These are phyloP conservation scores for Melanotaenia parkinsoni DNA, from an alignment of 2,797 vertebrate species.

Conservation along the genomic window DNA sequence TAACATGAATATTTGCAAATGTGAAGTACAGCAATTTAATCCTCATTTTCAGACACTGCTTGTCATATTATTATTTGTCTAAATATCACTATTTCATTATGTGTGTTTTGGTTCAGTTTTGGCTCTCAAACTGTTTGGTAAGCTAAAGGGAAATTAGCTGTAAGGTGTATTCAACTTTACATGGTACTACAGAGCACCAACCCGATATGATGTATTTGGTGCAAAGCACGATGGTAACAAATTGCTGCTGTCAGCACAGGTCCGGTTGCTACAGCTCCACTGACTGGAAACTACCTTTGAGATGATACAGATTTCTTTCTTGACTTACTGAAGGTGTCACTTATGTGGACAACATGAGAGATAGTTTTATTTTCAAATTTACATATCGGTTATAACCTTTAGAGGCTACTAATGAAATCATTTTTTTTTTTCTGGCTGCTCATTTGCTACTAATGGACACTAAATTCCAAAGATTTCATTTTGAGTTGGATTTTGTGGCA, in stretches of 20 bases:
- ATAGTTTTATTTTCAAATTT: not conserved
- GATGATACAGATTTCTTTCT: not conserved
- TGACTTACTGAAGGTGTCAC: not conserved
- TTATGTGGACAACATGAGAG: not conserved
- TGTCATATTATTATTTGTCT: not conserved
- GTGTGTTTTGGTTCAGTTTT: not conserved
- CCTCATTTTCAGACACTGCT: not conserved
- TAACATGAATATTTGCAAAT: not conserved
- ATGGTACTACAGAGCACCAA: not conserved
- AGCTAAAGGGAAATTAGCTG: not conserved
- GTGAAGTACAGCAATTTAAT: not conserved
- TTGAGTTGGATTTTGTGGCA: not conserved
- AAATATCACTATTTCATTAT: not conserved
- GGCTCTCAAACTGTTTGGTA: not conserved
- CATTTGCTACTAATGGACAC: not conserved
- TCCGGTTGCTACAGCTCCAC: not conserved
- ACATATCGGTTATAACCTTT: not conserved
- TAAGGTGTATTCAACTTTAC: not conserved
- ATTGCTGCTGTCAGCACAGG: not conserved
- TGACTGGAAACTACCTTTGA: not conserved
- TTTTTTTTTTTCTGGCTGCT: not conserved
- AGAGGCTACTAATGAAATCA: not conserved
- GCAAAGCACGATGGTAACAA: not conserved
- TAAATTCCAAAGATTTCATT: not conserved
- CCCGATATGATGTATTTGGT: not conserved